Evolutionary conservation across 2,888 invertebrate genomes (phyloP).

Genomic region (Xanthia icteritia): DNA sequence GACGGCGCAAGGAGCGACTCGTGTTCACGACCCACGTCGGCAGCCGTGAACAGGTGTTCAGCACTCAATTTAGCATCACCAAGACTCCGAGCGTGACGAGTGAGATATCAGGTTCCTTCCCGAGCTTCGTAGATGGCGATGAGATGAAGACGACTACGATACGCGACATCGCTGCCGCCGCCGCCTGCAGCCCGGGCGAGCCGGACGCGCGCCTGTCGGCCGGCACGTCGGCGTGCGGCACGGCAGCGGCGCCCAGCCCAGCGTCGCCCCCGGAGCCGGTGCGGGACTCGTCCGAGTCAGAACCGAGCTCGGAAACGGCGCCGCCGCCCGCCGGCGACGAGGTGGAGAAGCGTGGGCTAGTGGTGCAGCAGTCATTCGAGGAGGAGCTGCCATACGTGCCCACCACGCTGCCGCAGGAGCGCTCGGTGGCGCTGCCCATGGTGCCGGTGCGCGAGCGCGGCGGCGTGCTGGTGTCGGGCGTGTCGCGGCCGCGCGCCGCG

Average conservation of each 20-base stretch:
- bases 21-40: constrained; percentile 93
- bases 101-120: constrained; percentile 89
- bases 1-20: constrained; percentile 84
- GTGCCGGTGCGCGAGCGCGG: constrained; percentile 92
- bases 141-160: constrained; percentile 79
- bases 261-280: constrained; percentile 54
- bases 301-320: constrained; percentile 89
- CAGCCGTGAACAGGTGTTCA: constrained; percentile 93
- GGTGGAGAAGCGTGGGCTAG: constrained; percentile 92
- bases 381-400: constrained; percentile 97
- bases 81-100: constrained; percentile 92
- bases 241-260: constrained; percentile 42
- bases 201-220: neutral
- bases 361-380: constrained; percentile 95
- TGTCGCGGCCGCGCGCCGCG: constrained; percentile 89
- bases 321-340: constrained; percentile 85
- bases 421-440: constrained; percentile 95
- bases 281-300: constrained; percentile 93
- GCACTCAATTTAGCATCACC: constrained; percentile 92
- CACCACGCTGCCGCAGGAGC: constrained; percentile 96
- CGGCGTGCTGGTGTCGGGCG: constrained; percentile 83
- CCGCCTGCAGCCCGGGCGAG: constrained; percentile 60
- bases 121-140: constrained; percentile 90
- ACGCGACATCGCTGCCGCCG: constrained; percentile 45
- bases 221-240: neutral